Conservation (phyloP, 2,113 vertebrate species). For the Symphodus melops region DNA sequence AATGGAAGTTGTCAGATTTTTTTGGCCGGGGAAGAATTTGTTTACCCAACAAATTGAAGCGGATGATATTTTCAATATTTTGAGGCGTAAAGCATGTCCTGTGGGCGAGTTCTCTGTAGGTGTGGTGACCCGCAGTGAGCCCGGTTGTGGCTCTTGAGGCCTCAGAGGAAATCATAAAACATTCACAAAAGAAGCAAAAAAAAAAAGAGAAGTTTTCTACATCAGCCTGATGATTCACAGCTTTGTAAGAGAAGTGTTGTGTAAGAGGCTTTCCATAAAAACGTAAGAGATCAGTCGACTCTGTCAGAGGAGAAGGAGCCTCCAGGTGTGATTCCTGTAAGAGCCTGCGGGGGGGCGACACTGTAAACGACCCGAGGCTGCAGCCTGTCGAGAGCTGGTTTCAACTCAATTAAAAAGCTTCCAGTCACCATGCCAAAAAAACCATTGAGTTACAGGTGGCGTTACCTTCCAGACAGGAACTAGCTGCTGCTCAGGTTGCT, state of each 20-base stretch:
- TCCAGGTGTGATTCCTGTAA: too few relatives aligned
- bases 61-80: conserved; percentile 60
- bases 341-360: too few relatives aligned
- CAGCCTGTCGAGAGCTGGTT: too few relatives aligned
- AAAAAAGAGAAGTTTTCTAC: conserved; percentile 11
- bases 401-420: too few relatives aligned
- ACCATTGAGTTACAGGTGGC: too few relatives aligned
- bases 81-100: conserved; percentile 60
- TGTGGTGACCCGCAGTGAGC: conserved; percentile 57
- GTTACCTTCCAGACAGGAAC: too few relatives aligned
- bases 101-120: conserved; percentile 62
- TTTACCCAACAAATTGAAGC: conserved; percentile 56
- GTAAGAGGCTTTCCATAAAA: not conserved
- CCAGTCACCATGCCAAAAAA: too few relatives aligned
- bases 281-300: not conserved
- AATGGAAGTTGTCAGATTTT: conserved; percentile 33
- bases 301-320: too few relatives aligned
- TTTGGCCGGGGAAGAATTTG: conserved; percentile 60
- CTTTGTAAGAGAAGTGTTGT: conserved; percentile 16
- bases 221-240: conserved; percentile 21
- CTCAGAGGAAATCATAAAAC: conserved; percentile 20
- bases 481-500: too few relatives aligned
- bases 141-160: conserved; percentile 55
- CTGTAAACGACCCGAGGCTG: too few relatives aligned
- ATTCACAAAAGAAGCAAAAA: conserved; percentile 27